Evolutionary conservation across 2,888 invertebrate species (phyloP).

Genomic region (Stenurella melanura): DNA sequence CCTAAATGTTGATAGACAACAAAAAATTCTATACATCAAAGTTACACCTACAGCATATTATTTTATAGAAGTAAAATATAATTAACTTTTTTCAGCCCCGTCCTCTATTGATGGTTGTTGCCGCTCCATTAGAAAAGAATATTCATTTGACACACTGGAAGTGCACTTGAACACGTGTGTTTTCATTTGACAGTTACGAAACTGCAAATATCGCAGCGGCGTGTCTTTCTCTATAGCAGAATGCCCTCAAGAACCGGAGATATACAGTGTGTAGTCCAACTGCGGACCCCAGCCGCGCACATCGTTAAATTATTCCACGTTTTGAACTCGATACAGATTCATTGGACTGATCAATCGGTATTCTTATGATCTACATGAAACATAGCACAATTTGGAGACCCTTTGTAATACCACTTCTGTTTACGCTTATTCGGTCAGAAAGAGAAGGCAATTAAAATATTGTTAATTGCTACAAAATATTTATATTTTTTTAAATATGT

Average conservation of each 20-base stretch:
- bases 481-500: background rate
- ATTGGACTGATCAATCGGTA: constrained; percentile 69
- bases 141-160: constrained; percentile 7
- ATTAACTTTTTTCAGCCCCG: background rate
- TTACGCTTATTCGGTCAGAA: constrained; percentile 53
- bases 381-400: constrained; percentile 53
- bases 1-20: no score
- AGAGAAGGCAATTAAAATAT: constrained; percentile 57
- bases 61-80: no score
- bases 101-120: background rate
- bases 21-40: no score
- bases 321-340: constrained; percentile 69
- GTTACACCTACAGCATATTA: no score
- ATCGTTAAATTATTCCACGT: constrained; percentile 73
- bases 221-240: background rate
- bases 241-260: constrained; percentile 24
- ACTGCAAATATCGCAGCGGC: constrained; percentile 36
- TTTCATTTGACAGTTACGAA: constrained; percentile 22
- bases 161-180: constrained; percentile 38
- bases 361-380: constrained; percentile 64
- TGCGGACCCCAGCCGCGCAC: constrained; percentile 58
- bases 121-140: background rate
- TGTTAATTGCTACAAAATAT: constrained; percentile 52
- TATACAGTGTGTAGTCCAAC: constrained; percentile 56
- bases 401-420: constrained; percentile 54